Conservation (phyloP, 1,140 invertebrate genomes). For the Heliconius hewitsoni region DNA sequence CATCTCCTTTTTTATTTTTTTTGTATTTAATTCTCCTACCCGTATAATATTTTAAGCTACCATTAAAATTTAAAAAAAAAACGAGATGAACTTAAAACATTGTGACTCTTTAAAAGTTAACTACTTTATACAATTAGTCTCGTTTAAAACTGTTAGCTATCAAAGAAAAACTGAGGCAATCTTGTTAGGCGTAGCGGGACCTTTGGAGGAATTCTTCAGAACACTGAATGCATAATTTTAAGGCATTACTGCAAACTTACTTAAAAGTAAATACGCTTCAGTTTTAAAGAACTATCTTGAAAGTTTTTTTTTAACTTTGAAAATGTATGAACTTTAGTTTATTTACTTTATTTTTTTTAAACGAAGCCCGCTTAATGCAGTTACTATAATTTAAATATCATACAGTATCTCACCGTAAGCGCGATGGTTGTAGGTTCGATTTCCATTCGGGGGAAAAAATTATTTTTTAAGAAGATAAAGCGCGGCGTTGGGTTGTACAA, state of each 20-base stretch:
- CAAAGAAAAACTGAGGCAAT: conserved; percentile 28
- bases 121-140: conserved; percentile 24
- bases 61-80: not conserved
- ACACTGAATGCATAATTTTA: conserved; percentile 33
- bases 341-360: not conserved
- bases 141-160: conserved; percentile 30
- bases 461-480: too few species aligned
- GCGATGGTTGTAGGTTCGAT: too few species aligned
- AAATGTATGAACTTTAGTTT: conserved; percentile 2
- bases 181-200: conserved; percentile 17
- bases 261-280: conserved; percentile 21
- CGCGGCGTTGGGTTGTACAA: too few species aligned
- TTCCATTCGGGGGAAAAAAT: too few species aligned
- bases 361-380: not conserved
- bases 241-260: conserved; percentile 27
- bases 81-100: conserved; percentile 13
- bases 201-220: conserved; percentile 23
- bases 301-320: not conserved
- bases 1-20: too few species aligned
- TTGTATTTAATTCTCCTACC: not conserved
- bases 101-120: conserved; percentile 15
- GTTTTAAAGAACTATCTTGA: conserved; percentile 10
- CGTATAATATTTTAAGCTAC: not conserved
- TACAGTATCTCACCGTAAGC: too few species aligned
- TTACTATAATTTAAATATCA: not conserved